Evolutionary conservation across 1,140 invertebrate genomes (phyloP).

Genomic region (Scaptodrosophila lebanonensis): DNA sequence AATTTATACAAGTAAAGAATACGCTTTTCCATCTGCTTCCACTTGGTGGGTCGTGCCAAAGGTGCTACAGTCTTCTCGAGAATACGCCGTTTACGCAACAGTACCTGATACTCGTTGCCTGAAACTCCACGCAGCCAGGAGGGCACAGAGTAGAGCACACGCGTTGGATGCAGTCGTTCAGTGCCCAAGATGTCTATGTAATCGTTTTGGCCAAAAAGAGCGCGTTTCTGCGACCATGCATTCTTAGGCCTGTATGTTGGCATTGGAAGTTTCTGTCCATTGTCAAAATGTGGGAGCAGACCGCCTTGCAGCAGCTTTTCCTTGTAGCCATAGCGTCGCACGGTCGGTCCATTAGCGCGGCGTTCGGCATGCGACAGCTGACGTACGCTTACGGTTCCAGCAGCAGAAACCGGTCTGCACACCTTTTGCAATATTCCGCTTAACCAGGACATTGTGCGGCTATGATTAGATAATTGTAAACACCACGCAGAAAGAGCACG

Average conservation of each 20-base stretch:
- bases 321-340: conserved; percentile 84
- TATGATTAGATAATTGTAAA: conserved; percentile 68
- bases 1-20: conserved; percentile 85
- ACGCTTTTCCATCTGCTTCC: conserved; percentile 85
- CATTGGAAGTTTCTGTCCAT: conserved; percentile 80
- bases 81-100: conserved; percentile 87
- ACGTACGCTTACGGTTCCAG: conserved; percentile 51
- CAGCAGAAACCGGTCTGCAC: conserved; percentile 5
- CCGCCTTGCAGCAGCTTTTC: conserved; percentile 83
- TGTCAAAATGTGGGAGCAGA: conserved; percentile 81
- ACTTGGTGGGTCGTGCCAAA: conserved; percentile 84
- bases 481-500: too few species aligned
- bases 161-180: conserved; percentile 87
- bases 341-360: conserved; percentile 79
- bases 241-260: conserved; percentile 83
- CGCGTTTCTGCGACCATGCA: conserved; percentile 85
- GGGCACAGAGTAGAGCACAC: conserved; percentile 90
- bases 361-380: conserved; percentile 85
- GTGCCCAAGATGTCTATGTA: conserved; percentile 96
- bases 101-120: conserved; percentile 90
- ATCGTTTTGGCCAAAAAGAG: conserved; percentile 96
- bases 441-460: conserved; percentile 50
- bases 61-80: conserved; percentile 80
- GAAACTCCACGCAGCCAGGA: conserved; percentile 90
- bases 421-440: conserved; percentile 41